Evolutionary conservation across 1,140 invertebrate genomes (phyloP).

Genomic region (Schlechtendalia chinensis): DNA sequence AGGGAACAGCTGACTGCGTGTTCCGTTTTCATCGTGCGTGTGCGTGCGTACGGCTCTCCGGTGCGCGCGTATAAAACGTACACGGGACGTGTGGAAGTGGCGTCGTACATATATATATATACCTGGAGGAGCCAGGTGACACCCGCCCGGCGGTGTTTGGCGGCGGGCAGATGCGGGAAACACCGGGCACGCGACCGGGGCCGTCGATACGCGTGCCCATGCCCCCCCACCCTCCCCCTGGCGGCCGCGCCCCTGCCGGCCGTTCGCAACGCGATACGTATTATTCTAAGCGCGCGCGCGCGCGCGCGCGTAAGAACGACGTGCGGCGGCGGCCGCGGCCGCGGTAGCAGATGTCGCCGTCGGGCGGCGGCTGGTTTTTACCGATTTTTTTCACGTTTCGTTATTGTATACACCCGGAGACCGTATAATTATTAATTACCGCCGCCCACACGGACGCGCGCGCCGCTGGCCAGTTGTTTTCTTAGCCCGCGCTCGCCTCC

Average conservation of each 20-base stretch:
- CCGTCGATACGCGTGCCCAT: slow-evolving; percentile 48
- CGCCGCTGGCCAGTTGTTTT: slow-evolving; percentile 11
- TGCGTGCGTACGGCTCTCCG: too few relatives aligned
- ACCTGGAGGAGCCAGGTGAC: slow-evolving; percentile 23
- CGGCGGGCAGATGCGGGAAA: slow-evolving; percentile 45
- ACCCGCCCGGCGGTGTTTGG: slow-evolving; percentile 8
- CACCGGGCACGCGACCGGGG: slow-evolving; percentile 46
- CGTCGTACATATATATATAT: too few relatives aligned
- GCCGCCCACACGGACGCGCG: background rate
- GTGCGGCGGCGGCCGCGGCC: background rate
- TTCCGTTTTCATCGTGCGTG: background rate
- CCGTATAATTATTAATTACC: slow-evolving; percentile 7
- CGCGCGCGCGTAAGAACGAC: background rate
- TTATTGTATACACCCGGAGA: too few relatives aligned
- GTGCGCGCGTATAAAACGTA: background rate
- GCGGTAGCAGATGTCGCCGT: background rate
- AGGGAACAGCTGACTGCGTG: slow-evolving; percentile 46
- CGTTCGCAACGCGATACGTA: too few relatives aligned
- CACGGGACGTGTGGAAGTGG: too few relatives aligned
- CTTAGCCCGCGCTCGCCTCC: background rate
- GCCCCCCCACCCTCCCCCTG: slow-evolving; percentile 13
- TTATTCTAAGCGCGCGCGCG: background rate
- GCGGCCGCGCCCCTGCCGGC: background rate
- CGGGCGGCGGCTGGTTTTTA: slow-evolving; percentile 4
- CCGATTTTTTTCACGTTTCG: too few relatives aligned